Evolutionary conservation across 2,888 invertebrate genomes (phyloP).

Genomic region (Cephus sareptanus): DNA sequence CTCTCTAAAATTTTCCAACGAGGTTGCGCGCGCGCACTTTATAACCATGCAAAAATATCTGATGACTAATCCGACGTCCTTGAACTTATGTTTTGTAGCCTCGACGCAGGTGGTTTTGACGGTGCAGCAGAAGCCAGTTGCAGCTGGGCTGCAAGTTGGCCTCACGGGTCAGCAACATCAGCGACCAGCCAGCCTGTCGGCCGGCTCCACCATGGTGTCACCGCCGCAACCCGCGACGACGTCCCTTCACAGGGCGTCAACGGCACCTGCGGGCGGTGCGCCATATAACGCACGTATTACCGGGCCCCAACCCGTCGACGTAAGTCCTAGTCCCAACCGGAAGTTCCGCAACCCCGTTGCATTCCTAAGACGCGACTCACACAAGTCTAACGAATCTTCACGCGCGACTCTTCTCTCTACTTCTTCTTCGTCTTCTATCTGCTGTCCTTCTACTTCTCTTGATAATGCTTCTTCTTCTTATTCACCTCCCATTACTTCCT

Average conservation of each 20-base stretch:
- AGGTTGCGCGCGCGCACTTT: neutral
- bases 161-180: slow-evolving; percentile 67
- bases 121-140: slow-evolving; percentile 72
- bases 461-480: slow-evolving; percentile 5
- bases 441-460: slow-evolving; percentile 6
- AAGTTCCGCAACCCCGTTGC: slow-evolving; percentile 12
- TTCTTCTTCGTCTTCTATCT: slow-evolving; percentile 11
- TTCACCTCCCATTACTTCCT: slow-evolving; percentile 1
- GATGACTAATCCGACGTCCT: slow-evolving; percentile 43
- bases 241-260: slow-evolving; percentile 61
- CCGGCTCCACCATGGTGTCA: slow-evolving; percentile 53
- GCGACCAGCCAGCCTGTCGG: slow-evolving; percentile 65
- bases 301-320: slow-evolving; percentile 89
- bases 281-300: slow-evolving; percentile 78
- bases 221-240: slow-evolving; percentile 59
- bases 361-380: neutral
- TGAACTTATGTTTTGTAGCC: slow-evolving; percentile 67
- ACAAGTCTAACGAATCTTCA: slow-evolving; percentile 11
- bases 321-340: slow-evolving; percentile 68
- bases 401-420: slow-evolving; percentile 8
- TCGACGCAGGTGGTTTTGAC: slow-evolving; percentile 77
- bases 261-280: slow-evolving; percentile 67
- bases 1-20: neutral
- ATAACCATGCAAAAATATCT: slow-evolving; percentile 30
- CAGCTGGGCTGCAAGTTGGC: slow-evolving; percentile 60